Base-by-base conservation (phyloP, 2,113 vertebrate genomes). In the Pachycephala philippinensis region DNA sequence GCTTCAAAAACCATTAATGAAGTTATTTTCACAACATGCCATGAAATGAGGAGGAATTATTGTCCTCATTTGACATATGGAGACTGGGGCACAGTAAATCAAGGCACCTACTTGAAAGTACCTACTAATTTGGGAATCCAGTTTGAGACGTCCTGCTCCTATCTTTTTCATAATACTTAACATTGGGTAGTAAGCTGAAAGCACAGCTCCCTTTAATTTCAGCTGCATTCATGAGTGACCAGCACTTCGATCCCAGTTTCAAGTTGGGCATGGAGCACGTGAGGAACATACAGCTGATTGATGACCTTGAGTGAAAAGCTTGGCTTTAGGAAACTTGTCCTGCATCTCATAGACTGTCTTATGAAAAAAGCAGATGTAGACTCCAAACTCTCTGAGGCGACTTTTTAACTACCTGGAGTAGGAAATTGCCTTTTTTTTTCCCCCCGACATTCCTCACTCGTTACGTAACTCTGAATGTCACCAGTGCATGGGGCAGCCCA, bases 1-100 rank as follows among this genome's bases (percentile, higher is more conserved):
- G 45, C 57, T 93, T 94, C 59, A 80, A 53, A 88, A 91, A 80
- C 54, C 66, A 72, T 91, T 95, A 95, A 96, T 93, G 93, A 91
- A 96, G 87, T 94, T 91, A 91, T 93, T 94, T 94, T 94, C 93
- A 91, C 76, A 91, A 84, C 50, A 66, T 21, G 30, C 6, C 1
- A 66, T 96, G 91, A 93, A 94, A 85, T 66, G 42, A 91, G 35
- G 50, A 81, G 76, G 52, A 86, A 84, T 93, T 89, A 70, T 72
- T 80, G 78, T 94, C 79, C 89, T 91, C 40, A 33, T 94, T 78
- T 95, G 89, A 76, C 69, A 94, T 77, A 82, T 50, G 53, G 74
- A 75, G 84, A 59, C 35, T 50, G 35, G 22, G 70, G 77, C 63
- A 63, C 31, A 44, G 23, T 75, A 76, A 65, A 70, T 94, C 66